Percentiles rank a stretch among this genome's conserved stretches.
phyloP scores from a whole-genome alignment of 1,140 invertebrate genomes.

The Zaprionus tsacasi region DNA sequence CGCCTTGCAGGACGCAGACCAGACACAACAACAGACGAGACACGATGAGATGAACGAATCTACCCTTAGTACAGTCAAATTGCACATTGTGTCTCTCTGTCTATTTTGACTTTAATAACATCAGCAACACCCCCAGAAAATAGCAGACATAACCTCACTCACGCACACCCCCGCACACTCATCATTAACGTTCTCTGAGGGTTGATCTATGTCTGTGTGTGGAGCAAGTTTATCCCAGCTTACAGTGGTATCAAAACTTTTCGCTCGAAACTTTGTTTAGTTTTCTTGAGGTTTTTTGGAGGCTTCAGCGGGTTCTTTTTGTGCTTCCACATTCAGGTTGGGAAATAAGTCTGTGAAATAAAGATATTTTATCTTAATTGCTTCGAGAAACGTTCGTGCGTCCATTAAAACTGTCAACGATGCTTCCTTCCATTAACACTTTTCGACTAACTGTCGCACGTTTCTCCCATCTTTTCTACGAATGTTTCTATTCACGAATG shows the following conservation, averaged over 20 bases:
- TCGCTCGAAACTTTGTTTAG: slow-evolving; percentile 30
- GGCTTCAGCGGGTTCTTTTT: slow-evolving; percentile 13
- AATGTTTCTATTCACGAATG: slow-evolving; percentile 6
- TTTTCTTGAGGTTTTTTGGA: neutral
- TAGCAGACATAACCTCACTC: slow-evolving; percentile 37
- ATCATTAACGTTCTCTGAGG: slow-evolving; percentile 75
- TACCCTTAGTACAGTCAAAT: slow-evolving; percentile 59
- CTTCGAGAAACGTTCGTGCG: slow-evolving; percentile 28
- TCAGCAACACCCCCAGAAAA: slow-evolving; percentile 72
- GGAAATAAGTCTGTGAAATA: slow-evolving; percentile 10
- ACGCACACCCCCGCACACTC: slow-evolving; percentile 24
- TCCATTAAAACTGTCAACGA: slow-evolving; percentile 39
- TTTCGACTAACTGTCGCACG: slow-evolving; percentile 41
- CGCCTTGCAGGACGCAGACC: slow-evolving; percentile 28
- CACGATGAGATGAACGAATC: slow-evolving; percentile 37
- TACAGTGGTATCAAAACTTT: slow-evolving; percentile 36
- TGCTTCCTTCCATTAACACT: slow-evolving; percentile 34
- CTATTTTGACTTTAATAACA: slow-evolving; percentile 79
- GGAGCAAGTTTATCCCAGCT: slow-evolving; percentile 5
- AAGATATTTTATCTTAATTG: slow-evolving; percentile 49
- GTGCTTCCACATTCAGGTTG: slow-evolving; percentile 8
- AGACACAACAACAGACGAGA: slow-evolving; percentile 31
- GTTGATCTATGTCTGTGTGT: neutral
- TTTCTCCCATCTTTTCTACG: slow-evolving; percentile 11
- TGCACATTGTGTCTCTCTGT: slow-evolving; percentile 45